A percentile compares a stretch with the other conserved stretches of the same genome.
Conservation (phyloP, 2,888 invertebrate species). For the Drosophila formosana region DNA sequence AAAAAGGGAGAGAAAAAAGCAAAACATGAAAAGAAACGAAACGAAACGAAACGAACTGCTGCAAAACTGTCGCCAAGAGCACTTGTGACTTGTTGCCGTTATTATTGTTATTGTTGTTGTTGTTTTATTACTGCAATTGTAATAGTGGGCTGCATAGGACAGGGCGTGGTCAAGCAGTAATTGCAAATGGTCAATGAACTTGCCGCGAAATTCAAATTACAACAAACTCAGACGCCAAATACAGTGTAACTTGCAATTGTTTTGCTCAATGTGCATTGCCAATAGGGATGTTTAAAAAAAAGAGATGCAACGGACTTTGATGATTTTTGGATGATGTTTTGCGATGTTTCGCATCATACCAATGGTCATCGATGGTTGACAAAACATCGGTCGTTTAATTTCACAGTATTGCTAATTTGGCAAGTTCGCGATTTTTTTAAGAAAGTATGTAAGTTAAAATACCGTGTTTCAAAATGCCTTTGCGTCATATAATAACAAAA, state of each 20-base stretch:
- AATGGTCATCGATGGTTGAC: too few relatives aligned
- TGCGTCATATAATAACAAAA: too few relatives aligned
- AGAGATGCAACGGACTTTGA: too few relatives aligned
- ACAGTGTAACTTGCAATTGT: slow-evolving; percentile 6
- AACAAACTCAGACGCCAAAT: slow-evolving; percentile 15
- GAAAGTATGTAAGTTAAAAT: too few relatives aligned
- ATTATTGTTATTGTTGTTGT: slow-evolving; percentile 21
- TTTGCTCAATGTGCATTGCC: not conserved
- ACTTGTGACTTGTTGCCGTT: slow-evolving; percentile 27
- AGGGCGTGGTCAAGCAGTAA: slow-evolving; percentile 63
- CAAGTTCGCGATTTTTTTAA: too few relatives aligned
- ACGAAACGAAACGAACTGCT: slow-evolving; percentile 25
- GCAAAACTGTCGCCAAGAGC: slow-evolving; percentile 61
- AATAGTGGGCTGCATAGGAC: slow-evolving; percentile 11
- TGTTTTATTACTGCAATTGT: slow-evolving; percentile 9
- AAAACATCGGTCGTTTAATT: too few relatives aligned
- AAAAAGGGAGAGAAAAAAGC: slow-evolving; percentile 29
- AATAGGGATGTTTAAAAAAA: not conserved
- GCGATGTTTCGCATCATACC: too few relatives aligned
- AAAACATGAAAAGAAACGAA: slow-evolving; percentile 5
- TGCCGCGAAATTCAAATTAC: slow-evolving; percentile 46
- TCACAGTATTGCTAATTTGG: too few relatives aligned
- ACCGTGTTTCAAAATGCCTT: too few relatives aligned
- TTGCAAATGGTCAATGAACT: slow-evolving; percentile 57
- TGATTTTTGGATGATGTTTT: too few relatives aligned